Evolutionary conservation across 2,113 vertebrate species (phyloP).

Genomic region (Cyanoderma ruficeps): DNA sequence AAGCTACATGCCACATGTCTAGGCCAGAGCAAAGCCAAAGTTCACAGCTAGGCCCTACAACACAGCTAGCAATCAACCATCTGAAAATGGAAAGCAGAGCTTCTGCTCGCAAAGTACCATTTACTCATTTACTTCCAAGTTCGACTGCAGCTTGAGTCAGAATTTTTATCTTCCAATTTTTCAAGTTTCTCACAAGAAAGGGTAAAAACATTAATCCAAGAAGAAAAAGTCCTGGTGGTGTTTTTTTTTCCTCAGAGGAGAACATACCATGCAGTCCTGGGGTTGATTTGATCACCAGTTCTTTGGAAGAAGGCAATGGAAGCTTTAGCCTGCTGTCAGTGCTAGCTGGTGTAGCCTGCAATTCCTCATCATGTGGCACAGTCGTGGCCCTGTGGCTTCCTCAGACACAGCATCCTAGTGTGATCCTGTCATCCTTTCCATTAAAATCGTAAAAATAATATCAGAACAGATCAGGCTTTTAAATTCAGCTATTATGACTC

Average conservation of each 20-base stretch:
- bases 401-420: background rate
- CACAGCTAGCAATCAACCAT: constrained; percentile 17
- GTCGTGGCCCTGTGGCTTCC: background rate
- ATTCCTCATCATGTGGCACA: background rate
- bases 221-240: background rate
- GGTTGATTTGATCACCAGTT: background rate
- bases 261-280: background rate
- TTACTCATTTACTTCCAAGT: constrained; percentile 28
- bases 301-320: background rate
- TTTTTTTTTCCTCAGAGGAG: background rate
- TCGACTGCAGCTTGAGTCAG: background rate
- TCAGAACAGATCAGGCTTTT: background rate
- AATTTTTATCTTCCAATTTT: background rate
- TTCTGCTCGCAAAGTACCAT: constrained; percentile 24
- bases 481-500: background rate
- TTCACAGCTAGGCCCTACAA: constrained; percentile 39
- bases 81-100: constrained; percentile 51
- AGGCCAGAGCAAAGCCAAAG: constrained; percentile 51
- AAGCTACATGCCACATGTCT: constrained; percentile 9
- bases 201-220: constrained; percentile 47
- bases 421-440: background rate
- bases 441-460: background rate
- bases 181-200: constrained; percentile 26
- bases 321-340: background rate
- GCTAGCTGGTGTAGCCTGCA: background rate